Conservation (phyloP, 92 coral and sea anemone genomes). For the Montipora capitata region DNA sequence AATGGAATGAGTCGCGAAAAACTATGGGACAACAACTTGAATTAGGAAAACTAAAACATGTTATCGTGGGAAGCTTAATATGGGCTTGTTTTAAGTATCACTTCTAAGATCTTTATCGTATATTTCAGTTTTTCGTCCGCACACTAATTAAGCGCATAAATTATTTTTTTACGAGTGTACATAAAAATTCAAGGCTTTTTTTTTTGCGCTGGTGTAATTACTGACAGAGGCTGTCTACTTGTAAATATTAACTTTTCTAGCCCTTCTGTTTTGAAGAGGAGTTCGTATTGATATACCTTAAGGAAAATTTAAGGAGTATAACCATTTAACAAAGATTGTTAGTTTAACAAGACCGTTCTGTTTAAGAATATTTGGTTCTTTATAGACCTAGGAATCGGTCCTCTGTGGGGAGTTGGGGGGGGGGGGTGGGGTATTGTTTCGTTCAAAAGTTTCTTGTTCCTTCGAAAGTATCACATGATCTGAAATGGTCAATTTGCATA, state of each 20-base stretch:
- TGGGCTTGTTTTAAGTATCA: not conserved
- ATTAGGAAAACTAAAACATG: no score
- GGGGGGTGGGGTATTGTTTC: no score
- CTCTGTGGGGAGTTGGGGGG: no score
- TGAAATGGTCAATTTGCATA: no score
- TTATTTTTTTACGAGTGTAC: slow-evolving; percentile 60
- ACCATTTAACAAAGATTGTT: not conserved
- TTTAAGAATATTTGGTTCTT: no score
- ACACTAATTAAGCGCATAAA: slow-evolving; percentile 3
- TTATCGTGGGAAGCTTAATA: no score
- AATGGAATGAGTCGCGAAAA: no score
- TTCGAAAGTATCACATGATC: no score
- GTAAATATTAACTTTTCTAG: not conserved
- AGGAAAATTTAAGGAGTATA: not conserved
- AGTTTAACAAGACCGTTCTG: no score
- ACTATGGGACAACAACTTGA: no score
- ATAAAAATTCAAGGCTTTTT: slow-evolving; percentile 27
- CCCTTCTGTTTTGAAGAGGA: slow-evolving; percentile 18
- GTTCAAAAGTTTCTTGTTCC: no score
- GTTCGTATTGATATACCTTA: not conserved
- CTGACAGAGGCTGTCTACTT: slow-evolving; percentile 15
- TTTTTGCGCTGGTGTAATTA: slow-evolving; percentile 32
- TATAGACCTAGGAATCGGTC: no score
- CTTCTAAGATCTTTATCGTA: not conserved
- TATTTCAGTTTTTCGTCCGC: not conserved